Evolutionary conservation across 2,797 vertebrate species (phyloP).

Genomic region (Etheostoma nigrum): DNA sequence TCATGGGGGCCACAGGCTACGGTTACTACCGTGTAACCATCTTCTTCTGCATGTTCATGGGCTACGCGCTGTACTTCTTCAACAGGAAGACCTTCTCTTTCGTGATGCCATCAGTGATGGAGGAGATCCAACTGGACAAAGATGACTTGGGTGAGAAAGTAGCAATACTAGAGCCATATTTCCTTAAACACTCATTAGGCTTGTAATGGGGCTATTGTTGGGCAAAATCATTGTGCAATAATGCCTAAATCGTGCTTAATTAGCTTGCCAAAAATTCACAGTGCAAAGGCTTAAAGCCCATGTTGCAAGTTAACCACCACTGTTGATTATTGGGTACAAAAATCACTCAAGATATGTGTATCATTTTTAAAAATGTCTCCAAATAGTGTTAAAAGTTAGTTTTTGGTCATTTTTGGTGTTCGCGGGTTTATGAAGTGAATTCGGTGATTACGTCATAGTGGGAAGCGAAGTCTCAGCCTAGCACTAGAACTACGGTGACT

Average conservation of each 20-base stretch:
- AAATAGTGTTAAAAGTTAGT: no score
- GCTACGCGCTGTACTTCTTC: slow-evolving; percentile 96
- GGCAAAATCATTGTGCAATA: background rate
- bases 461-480: no score
- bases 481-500: no score
- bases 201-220: background rate
- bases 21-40: slow-evolving; percentile 89
- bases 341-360: no score
- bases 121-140: slow-evolving; percentile 94
- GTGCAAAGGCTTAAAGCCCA: background rate
- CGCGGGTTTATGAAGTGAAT: no score
- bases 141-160: slow-evolving; percentile 92
- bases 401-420: no score
- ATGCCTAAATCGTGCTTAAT: background rate
- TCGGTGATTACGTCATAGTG: no score
- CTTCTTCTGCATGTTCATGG: slow-evolving; percentile 94
- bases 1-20: slow-evolving; percentile 88
- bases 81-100: slow-evolving; percentile 99
- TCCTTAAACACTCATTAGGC: background rate
- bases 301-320: no score
- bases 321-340: no score
- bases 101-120: slow-evolving; percentile 95
- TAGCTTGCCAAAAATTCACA: background rate
- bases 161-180: background rate
- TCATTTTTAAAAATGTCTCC: no score